Evolutionary conservation across 2,797 vertebrate species (phyloP).

Genomic region (Zenarchopterus dispar): DNA sequence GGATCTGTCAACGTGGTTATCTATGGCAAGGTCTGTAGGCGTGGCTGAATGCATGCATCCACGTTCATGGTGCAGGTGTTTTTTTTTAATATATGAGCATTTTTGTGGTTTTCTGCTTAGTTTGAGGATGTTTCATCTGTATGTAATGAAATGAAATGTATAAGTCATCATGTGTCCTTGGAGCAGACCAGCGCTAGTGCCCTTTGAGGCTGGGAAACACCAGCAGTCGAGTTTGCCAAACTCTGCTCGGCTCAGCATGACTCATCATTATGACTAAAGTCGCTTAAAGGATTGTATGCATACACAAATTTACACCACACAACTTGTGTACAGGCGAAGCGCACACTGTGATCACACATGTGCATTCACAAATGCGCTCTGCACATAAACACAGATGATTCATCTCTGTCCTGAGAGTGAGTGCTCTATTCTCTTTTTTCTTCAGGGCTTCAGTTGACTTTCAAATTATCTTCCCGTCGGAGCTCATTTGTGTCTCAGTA

Average conservation of each 20-base stretch:
- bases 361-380: slow-evolving; percentile 6
- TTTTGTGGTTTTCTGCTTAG: slow-evolving; percentile 18
- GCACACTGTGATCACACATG: slow-evolving; percentile 6
- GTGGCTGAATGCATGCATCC: slow-evolving; percentile 3
- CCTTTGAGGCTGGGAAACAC: slow-evolving; percentile 45
- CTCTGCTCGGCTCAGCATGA: slow-evolving; percentile 54
- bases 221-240: slow-evolving; percentile 55
- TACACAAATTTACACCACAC: slow-evolving; percentile 39
- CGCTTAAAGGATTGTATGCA: slow-evolving; percentile 47
- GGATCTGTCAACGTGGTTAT: slow-evolving; percentile 99
- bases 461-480: slow-evolving; percentile 20
- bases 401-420: slow-evolving; percentile 17
- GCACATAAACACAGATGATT: slow-evolving; percentile 25
- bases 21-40: slow-evolving; percentile 85
- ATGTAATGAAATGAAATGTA: slow-evolving; percentile 19
- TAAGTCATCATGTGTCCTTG: slow-evolving; percentile 19
- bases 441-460: slow-evolving; percentile 21
- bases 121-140: neutral
- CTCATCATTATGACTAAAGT: slow-evolving; percentile 60
- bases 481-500: slow-evolving; percentile 16
- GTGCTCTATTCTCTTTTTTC: slow-evolving; percentile 12
- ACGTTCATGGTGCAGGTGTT: slow-evolving; percentile 3
- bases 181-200: slow-evolving; percentile 18
- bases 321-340: slow-evolving; percentile 14
- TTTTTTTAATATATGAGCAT: slow-evolving; percentile 12